Evolutionary conservation across 2,888 invertebrate genomes (phyloP), one percentile per base, ranked within the genome.

Genomic region (Trachelus troglodyta): DNA sequence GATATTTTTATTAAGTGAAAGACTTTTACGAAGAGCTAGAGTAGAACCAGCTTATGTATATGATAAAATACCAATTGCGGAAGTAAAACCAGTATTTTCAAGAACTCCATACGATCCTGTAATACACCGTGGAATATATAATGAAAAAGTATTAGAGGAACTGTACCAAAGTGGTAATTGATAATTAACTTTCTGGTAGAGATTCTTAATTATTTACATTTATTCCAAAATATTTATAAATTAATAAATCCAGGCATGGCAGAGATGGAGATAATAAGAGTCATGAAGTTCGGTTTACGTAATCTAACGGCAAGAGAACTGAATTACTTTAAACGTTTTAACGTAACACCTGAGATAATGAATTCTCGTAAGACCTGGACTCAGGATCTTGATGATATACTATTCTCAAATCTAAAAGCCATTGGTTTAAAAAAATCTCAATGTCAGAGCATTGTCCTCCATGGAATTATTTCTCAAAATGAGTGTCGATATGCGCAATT

Each of bases 211-310:
- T 56, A 23, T 9, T 23, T 56, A 9, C 23, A 23, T 23, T 15
- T 56, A 1, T 56, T 23, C 2, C 9, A 56, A 23, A 23, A 56
- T 56, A 56, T 56, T 56, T 23, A 56, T 56, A 56, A 56, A 56
- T 31, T 34, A 68, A 33, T 78, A 6, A 30, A 80, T 83, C 69
- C 75, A 87, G 87, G 84, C 12, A 83, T 84, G 79, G 68, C 82
- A 11, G 15, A 74, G 12, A 71, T 79, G 30, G 77, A 11, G n/a
- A 80, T 87, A 11, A 69, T 85, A n/a, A 86, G 84, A 76, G 83
- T 80, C 31, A 85, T 87, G 84, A 87, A 87, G 78, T 81, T 78
- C 69, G 87, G 87, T 23, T 77, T 87, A 1, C 15, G 79, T 12
- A 79, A 76, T 76, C 81, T 85, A 11, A 76, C 34, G 9, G 34